phyloP scores from a whole-genome alignment of 2,113 vertebrate species.

The Microtus richardsoni region DNA sequence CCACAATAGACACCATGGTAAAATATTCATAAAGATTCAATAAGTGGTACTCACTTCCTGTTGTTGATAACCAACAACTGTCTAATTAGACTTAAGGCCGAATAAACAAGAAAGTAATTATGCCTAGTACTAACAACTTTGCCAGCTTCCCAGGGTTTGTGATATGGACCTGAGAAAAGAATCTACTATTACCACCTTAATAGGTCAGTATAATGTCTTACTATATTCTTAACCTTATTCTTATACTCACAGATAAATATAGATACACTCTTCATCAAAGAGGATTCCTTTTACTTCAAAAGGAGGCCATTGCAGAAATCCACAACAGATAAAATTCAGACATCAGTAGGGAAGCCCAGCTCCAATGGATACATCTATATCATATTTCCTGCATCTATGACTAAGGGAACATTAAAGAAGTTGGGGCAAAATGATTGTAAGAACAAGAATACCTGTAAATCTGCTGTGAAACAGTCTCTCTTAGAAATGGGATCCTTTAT shows the following conservation, averaged over 20 bases:
- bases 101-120: not conserved
- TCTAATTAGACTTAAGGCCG: not conserved
- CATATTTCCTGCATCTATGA: not conserved
- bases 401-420: not conserved
- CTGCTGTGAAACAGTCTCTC: not conserved
- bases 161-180: not conserved
- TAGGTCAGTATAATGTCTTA: not conserved
- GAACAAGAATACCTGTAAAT: not conserved
- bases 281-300: not conserved
- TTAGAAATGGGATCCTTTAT: not conserved
- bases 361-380: not conserved
- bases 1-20: not conserved
- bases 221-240: not conserved
- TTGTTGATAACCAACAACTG: not conserved
- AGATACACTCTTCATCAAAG: not conserved
- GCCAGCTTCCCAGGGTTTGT: not conserved
- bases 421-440: not conserved
- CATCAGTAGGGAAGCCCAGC: not conserved
- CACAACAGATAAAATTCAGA: not conserved
- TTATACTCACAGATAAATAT: not conserved
- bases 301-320: not conserved
- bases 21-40: not conserved
- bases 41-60: not conserved
- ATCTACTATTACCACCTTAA: not conserved
- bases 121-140: not conserved